A percentile compares a stretch with the other conserved stretches of the same genome.
Evolutionary conservation across 2,797 vertebrate genomes (phyloP).

Genomic region (Clamator glandarius): DNA sequence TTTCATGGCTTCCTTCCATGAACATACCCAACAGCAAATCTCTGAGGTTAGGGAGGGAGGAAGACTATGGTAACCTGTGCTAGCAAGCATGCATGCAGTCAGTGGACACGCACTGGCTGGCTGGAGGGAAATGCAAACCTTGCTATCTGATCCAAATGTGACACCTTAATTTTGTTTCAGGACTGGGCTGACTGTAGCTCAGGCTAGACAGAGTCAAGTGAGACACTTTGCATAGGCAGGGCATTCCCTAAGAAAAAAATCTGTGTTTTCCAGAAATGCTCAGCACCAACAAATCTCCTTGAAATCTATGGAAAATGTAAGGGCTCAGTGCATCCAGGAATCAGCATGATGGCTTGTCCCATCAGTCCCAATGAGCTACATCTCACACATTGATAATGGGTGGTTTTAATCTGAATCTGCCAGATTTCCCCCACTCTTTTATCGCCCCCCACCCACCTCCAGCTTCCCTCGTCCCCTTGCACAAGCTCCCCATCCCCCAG

Average conservation of each 20-base stretch:
- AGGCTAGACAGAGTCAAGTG: not conserved
- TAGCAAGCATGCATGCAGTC: not conserved
- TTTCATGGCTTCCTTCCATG: not conserved
- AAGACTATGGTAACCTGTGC: not conserved
- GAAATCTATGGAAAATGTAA: not conserved
- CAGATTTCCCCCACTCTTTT: not conserved
- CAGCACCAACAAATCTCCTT: not conserved
- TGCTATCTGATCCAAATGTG: not conserved
- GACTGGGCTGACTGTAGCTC: accelerated
- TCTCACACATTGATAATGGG: not conserved
- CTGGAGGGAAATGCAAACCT: not conserved
- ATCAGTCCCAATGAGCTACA: not conserved
- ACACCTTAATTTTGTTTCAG: not conserved
- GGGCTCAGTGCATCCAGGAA: not conserved
- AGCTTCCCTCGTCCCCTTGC: not conserved
- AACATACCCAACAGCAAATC: not conserved
- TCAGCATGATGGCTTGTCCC: accelerated
- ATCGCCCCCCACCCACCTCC: not conserved
- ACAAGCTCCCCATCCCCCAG: accelerated
- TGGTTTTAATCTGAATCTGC: not conserved
- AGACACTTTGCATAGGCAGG: not conserved
- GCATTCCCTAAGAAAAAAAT: not conserved
- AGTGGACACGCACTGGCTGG: not conserved
- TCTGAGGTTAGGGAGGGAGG: not conserved
- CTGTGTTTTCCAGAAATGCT: not conserved